Conservation (phyloP, 2,888 invertebrate species). For the Luperina testacea region DNA sequence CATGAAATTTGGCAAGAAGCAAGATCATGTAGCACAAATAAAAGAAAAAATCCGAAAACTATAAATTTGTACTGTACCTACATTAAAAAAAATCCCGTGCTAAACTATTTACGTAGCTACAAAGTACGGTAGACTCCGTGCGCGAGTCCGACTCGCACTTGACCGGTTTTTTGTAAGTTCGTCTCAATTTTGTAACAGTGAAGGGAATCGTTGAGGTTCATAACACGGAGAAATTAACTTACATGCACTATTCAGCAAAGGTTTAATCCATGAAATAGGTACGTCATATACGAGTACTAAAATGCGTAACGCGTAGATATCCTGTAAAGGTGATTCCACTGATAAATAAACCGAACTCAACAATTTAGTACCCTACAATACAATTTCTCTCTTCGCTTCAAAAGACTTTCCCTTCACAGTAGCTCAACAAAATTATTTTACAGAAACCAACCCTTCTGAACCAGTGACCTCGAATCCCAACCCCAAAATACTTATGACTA, state of each 20-base stretch:
- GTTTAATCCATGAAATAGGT: background rate
- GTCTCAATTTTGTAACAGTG: background rate
- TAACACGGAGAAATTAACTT: background rate
- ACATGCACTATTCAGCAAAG: background rate
- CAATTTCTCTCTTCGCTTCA: constrained; percentile 11
- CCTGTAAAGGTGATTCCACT: background rate
- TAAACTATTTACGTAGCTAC: no score
- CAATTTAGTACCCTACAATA: constrained; percentile 2
- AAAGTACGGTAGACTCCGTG: no score
- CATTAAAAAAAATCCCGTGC: no score
- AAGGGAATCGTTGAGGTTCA: background rate
- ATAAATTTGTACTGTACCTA: no score
- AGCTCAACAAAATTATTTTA: constrained; percentile 30
- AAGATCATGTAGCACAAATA: no score
- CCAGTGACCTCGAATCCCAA: constrained; percentile 57
- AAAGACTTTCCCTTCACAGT: constrained; percentile 24
- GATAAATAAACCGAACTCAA: background rate
- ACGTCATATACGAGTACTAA: background rate
- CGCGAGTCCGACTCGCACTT: no score
- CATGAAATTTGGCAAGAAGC: no score
- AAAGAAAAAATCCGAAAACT: no score
- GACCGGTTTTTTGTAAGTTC: no score
- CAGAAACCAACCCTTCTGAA: constrained; percentile 50
- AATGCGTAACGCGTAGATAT: background rate
- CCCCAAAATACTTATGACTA: constrained; percentile 73